Percentiles rank a stretch among this genome's conserved stretches.
These are phyloP conservation scores for Natrix natrix DNA, from an alignment of 2,797 vertebrate species.

Conservation along the genomic window DNA sequence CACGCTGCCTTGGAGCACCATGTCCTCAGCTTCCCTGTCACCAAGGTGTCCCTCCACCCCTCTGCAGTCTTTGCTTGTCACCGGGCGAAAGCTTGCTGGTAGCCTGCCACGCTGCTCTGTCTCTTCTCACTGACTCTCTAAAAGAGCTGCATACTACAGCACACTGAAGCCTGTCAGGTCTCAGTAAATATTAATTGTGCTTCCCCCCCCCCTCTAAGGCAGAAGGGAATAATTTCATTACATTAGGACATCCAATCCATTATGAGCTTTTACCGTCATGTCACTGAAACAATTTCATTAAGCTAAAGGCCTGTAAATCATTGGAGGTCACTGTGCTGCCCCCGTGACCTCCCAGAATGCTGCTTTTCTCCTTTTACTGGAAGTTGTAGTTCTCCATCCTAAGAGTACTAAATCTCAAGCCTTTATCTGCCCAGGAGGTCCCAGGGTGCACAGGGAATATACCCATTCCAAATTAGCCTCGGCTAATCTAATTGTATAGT, in stretches of 20 bases:
- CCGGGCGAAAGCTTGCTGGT: slow-evolving; percentile 72
- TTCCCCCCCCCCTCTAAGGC: slow-evolving; percentile 86
- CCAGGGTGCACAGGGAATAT: slow-evolving; percentile 76
- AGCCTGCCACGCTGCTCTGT: slow-evolving; percentile 81
- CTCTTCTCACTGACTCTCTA: slow-evolving; percentile 74
- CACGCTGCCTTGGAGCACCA: slow-evolving; percentile 53
- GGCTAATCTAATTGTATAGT: slow-evolving; percentile 91
- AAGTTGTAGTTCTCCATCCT: slow-evolving; percentile 80
- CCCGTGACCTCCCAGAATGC: slow-evolving; percentile 80
- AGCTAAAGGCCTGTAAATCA: slow-evolving; percentile 99
- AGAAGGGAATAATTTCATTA: slow-evolving; percentile 99
- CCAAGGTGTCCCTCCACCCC: slow-evolving; percentile 75
- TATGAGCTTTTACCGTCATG: slow-evolving; percentile 99
- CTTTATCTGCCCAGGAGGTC: slow-evolving; percentile 79
- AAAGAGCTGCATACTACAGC: slow-evolving; percentile 73
- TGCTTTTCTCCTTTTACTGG: slow-evolving; percentile 78
- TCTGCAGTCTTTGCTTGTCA: slow-evolving; percentile 69
- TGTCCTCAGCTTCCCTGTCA: slow-evolving; percentile 61
- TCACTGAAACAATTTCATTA: slow-evolving; percentile 99
- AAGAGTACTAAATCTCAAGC: slow-evolving; percentile 79
- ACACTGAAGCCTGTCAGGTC: slow-evolving; percentile 85
- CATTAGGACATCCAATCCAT: slow-evolving; percentile 99
- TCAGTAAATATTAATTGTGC: slow-evolving; percentile 99
- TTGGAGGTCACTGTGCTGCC: slow-evolving; percentile 86
- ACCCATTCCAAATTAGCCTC: slow-evolving; percentile 87